phyloP scores from a whole-genome alignment of 37 sponge, comb jelly and placozoan species.

The Agelas oroides region DNA sequence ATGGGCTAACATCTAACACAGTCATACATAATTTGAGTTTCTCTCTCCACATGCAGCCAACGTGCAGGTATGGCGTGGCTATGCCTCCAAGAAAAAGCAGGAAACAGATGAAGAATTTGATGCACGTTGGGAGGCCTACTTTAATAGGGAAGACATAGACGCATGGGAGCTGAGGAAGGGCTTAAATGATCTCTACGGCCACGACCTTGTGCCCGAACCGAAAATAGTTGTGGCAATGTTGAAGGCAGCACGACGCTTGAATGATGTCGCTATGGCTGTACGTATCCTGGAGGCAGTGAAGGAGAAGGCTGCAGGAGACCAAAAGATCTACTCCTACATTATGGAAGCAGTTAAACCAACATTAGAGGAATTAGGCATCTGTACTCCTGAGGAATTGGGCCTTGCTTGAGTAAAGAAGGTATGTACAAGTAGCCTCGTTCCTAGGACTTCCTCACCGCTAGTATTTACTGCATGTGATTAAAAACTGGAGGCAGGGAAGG shows the following conservation, averaged over 20 bases:
- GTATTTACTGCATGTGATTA: too few species aligned
- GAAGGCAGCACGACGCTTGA: slow-evolving; percentile 80
- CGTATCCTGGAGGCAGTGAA: slow-evolving; percentile 92
- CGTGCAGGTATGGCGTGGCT: not conserved
- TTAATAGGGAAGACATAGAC: slow-evolving; percentile 78
- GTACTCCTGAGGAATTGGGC: slow-evolving; percentile 94
- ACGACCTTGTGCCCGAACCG: slow-evolving; percentile 94
- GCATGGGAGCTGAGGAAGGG: slow-evolving; percentile 78
- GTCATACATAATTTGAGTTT: not conserved
- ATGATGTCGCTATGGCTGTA: slow-evolving; percentile 87
- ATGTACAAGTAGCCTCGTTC: too few species aligned
- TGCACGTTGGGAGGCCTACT: slow-evolving; percentile 82
- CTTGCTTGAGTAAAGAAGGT: slow-evolving; percentile 46
- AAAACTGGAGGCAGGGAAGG: too few species aligned
- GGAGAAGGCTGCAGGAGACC: slow-evolving; percentile 78
- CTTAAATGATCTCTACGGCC: slow-evolving; percentile 88
- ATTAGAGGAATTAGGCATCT: slow-evolving; percentile 88
- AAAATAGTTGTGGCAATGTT: slow-evolving; percentile 87
- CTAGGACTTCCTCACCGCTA: too few species aligned
- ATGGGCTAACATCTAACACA: not conserved
- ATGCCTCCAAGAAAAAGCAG: slow-evolving; percentile 20
- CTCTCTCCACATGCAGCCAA: too few species aligned
- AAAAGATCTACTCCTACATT: slow-evolving; percentile 82
- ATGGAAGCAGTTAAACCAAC: slow-evolving; percentile 77
- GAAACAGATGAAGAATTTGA: slow-evolving; percentile 86